Percentiles rank a stretch among this genome's conserved stretches.
These are phyloP conservation scores for Thermophis baileyi DNA, from an alignment of 2,113 vertebrate genomes.

Conservation along the genomic window DNA sequence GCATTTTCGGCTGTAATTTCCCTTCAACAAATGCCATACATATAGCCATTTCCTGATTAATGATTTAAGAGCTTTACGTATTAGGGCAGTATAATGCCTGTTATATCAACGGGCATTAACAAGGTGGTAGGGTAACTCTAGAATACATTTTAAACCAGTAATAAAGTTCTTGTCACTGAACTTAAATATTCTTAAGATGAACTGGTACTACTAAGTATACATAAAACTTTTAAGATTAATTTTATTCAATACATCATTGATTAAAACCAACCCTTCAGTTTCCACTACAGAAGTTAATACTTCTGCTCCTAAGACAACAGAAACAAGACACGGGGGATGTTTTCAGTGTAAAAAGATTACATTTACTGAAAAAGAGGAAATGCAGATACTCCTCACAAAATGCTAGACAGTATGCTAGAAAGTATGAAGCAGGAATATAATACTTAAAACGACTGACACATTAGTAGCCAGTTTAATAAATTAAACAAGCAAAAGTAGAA, in stretches of 20 bases:
- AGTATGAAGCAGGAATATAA: background rate
- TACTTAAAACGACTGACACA: background rate
- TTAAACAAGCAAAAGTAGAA: background rate
- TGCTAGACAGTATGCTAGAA: background rate
- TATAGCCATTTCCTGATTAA: background rate
- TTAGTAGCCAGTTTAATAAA: background rate
- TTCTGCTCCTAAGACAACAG: background rate
- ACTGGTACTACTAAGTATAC: background rate
- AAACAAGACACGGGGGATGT: background rate
- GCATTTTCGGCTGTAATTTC: background rate
- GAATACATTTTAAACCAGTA: background rate
- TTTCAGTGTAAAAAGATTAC: background rate
- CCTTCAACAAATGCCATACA: background rate
- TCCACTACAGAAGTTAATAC: background rate
- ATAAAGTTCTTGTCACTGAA: background rate
- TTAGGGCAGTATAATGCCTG: background rate
- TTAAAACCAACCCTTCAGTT: background rate
- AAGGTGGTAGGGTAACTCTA: background rate
- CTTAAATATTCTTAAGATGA: background rate
- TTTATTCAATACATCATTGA: background rate
- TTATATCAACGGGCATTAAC: background rate
- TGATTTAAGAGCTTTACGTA: background rate
- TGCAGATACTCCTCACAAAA: background rate
- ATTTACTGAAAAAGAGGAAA: background rate
- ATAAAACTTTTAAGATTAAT: background rate